Percentiles rank a stretch among this genome's conserved stretches.
These are phyloP conservation scores for Sminthurinus aureus DNA, from an alignment of 2,888 invertebrate genomes.

Conservation along the genomic window DNA sequence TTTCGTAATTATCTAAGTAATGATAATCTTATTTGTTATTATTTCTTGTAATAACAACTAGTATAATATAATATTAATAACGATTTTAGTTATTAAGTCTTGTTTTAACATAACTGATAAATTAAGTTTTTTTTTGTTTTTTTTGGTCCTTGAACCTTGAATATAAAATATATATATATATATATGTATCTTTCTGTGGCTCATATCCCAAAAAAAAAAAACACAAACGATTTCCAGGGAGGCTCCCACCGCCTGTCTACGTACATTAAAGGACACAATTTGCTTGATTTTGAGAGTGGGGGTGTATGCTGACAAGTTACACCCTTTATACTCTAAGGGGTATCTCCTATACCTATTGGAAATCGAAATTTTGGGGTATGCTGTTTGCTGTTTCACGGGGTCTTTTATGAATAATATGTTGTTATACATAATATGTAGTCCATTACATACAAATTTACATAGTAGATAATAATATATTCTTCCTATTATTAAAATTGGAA, in stretches of 20 bases:
- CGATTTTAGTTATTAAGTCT: neutral
- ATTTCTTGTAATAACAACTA: neutral
- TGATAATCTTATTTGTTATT: neutral
- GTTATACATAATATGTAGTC: neutral
- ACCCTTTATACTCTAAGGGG: too few relatives aligned
- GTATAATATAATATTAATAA: too few relatives aligned
- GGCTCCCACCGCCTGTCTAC: neutral
- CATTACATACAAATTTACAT: neutral
- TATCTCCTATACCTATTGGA: too few relatives aligned
- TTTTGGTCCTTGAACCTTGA: neutral
- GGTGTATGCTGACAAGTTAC: too few relatives aligned
- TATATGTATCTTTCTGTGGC: neutral
- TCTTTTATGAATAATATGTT: too few relatives aligned
- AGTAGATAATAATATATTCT: neutral
- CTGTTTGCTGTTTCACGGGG: neutral
- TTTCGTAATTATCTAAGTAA: slow-evolving; percentile 4
- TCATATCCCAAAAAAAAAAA: neutral
- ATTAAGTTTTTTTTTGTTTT: neutral
- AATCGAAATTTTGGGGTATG: neutral
- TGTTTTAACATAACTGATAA: neutral
- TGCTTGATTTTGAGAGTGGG: neutral
- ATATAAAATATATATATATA: neutral
- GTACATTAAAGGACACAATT: neutral
- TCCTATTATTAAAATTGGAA: neutral
- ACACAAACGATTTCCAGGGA: neutral